A percentile compares a stretch with the other conserved stretches of the same genome.
Evolutionary conservation across 2,888 invertebrate species (phyloP).

Genomic region (Celastrina argiolus): DNA sequence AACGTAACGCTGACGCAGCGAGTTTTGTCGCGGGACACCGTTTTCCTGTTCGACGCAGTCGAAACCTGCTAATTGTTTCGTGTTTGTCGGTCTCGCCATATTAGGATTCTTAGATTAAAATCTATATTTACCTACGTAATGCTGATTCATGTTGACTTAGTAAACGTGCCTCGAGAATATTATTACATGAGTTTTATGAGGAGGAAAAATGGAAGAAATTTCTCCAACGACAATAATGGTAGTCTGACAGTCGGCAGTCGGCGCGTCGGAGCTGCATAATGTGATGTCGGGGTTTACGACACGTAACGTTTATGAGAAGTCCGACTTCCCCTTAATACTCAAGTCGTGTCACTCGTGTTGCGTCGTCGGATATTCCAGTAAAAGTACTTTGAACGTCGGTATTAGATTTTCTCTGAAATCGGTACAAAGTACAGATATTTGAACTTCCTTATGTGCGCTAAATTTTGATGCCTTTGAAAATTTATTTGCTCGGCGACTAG

Average conservation of each 20-base stretch:
- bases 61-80: no score
- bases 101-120: no score
- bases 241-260: neutral
- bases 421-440: neutral
- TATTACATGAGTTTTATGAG: neutral
- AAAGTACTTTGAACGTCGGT: neutral
- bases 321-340: neutral
- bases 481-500: neutral
- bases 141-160: no score
- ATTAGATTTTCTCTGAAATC: neutral
- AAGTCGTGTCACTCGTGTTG: no score
- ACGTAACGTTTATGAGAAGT: neutral
- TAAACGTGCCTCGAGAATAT: neutral
- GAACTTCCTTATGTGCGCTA: neutral
- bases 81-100: no score
- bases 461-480: neutral
- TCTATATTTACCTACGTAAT: no score
- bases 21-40: no score
- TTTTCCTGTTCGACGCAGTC: no score
- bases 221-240: neutral
- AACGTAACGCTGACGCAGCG: no score
- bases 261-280: neutral
- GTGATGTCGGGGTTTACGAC: neutral
- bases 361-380: neutral
- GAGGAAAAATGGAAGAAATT: neutral